A percentile compares a stretch with the other conserved stretches of the same genome.
Evolutionary conservation across 2,113 vertebrate species (phyloP).

Genomic region (Pelvicachromis taeniatus): DNA sequence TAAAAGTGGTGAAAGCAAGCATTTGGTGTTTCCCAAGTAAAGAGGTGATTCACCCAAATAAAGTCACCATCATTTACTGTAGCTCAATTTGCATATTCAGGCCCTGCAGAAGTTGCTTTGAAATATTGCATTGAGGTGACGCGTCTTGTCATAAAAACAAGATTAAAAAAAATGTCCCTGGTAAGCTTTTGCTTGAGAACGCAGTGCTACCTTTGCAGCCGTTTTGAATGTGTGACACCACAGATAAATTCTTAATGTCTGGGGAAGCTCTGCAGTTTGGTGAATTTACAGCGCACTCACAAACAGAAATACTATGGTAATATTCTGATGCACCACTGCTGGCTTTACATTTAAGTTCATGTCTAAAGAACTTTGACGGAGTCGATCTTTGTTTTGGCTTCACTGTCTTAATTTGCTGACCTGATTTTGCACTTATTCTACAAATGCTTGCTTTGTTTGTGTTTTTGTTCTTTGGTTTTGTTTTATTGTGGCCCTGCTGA

Average conservation of each 20-base stretch:
- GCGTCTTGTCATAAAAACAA: background rate
- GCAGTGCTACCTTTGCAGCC: background rate
- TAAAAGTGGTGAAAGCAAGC: background rate
- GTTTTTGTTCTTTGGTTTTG: background rate
- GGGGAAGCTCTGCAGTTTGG: background rate
- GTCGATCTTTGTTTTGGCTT: background rate
- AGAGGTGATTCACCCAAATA: background rate
- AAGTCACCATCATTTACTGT: background rate
- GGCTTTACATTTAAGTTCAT: background rate
- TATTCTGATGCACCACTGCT: background rate
- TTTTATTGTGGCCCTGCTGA: background rate
- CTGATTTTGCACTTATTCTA: conserved; percentile 8
- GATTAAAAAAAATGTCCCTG: background rate
- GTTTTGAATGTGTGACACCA: background rate
- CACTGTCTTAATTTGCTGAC: background rate
- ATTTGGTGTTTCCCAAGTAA: background rate
- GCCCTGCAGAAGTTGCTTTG: background rate
- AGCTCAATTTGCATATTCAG: background rate
- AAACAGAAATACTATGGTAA: background rate
- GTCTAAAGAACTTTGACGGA: background rate
- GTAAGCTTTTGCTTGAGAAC: background rate
- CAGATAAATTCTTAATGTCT: background rate
- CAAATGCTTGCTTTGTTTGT: background rate
- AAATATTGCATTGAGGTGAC: background rate
- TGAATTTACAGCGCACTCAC: background rate